Evolutionary conservation across 2,888 invertebrate species (phyloP), one percentile per base, ranked within the genome.

Genomic region (Dione juno): DNA sequence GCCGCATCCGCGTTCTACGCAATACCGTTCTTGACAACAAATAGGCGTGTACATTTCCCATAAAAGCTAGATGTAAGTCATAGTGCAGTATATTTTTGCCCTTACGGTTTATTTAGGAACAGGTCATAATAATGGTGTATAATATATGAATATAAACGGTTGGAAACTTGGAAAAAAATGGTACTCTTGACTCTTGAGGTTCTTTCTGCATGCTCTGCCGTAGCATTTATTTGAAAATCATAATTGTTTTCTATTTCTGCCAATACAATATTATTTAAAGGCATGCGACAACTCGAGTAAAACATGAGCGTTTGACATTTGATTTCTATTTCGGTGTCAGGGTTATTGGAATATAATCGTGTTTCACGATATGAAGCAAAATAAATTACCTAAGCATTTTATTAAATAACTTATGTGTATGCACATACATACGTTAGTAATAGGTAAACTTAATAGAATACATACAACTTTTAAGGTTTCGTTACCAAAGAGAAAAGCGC

Each of bases 291-390:
- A 61, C 63, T 43, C 40, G 19, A 52, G 54, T 68, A 45, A 68
- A 45, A 54, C 59, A 28, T 59, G 19, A 52, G 11, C 63, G 53
- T 68, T 68, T 68, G 68, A 68, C 63, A 63, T 68, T 68, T 68
- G 68, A 69, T 74, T 74, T 70, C 67, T 69, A 59, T 52, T 64
- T 67, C 50, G 54, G 67, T 64, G 65, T 71, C 69, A 69, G 57
- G 63, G 71, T 71, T 69, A 73, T 66, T 69, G 59, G 63, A 66
- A 57, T 66, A 67, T 53, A 65, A 57, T 74, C 74, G 69, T 74
- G 71, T 69, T 71, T 63, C 70, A 67, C 74, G 65, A 74, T 69
- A 69, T 64, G 52, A 64, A 69, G 69, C 69, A 64, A 67, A 67
- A 45, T 66, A 54, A 63, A 69, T 67, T 28, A 28, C 28, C 28